Evolutionary conservation across 2,888 invertebrate genomes (phyloP), one percentile per base, ranked within the genome.

Genomic region (Agelastica alni): DNA sequence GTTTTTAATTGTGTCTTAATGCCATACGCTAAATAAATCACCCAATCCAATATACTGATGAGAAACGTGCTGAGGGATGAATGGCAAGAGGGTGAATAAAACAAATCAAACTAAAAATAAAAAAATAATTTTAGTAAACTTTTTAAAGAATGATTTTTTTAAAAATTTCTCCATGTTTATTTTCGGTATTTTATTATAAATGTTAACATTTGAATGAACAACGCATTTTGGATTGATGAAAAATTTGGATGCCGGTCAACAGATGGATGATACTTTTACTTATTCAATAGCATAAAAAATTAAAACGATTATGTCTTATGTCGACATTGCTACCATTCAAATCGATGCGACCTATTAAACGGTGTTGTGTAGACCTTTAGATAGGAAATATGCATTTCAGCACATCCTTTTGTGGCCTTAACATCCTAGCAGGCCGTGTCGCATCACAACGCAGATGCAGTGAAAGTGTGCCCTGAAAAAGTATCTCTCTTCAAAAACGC

Each of bases 341-440:
- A 22, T 43, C 36, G 43, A 43, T 43, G 31, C 36, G 59, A 59
- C 59, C 59, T 53, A 52, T 53, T n/a, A 47, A 53, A 56, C 44
- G 36, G 48, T 46, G 20, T 45, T 34, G 49, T 58, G 55, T 43
- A 41, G 30, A 45, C 51, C 22, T 42, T 47, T 32, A 51, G 44
- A 59, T 56, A 56, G 54, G 53, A 59, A 59, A 48, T 44, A 41
- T 43, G 53, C 47, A 30, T 43, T 56, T 51, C 48, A 53, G 28
- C 43, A 41, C 46, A 55, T 60, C 60, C 58, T 58, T 22, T 44
- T 26, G 43, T 51, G 60, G 43, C 60, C 60, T 60, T 53, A 57
- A 48, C 57, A 53, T 48, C 56, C 43, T 53, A 37, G 37, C 13
- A 20, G 10, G 18, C 37, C 37, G 13, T 10, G 12, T 16, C 34